Base-by-base conservation (phyloP, 2,113 vertebrate genomes). In the Pteruthius melanotis region DNA sequence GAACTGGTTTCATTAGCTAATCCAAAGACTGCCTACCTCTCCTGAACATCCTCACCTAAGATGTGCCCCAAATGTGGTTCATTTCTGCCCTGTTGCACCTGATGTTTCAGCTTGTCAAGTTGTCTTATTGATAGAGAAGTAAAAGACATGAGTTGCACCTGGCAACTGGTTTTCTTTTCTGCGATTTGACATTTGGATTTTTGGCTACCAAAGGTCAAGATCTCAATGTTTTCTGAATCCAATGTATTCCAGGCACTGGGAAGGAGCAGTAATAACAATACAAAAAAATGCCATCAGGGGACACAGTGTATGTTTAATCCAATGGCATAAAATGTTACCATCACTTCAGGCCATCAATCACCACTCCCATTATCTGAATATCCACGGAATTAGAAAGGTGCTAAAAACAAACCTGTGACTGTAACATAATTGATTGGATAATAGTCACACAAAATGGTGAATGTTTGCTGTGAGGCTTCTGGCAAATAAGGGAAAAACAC, bases 371-470 rank as follows among this genome's bases (percentile, higher is more conserved):
- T 35, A 79, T 27, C 21, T 84, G 23, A 94, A 2, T 19, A 69
- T 28, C 42, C 26, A 52, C 0, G 0, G 49, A 39, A 70, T 70
- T 26, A 78, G 42, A 75, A 81, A 78, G 18, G 35, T 40, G 13
- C 37, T 78, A 59, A 64, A 44, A 65, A 87, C 98, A 89, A 89
- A 99, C 99, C 99, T 98, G 97, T 89, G 24, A 98, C 89, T 75
- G 97, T 98, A 95, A 99, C 89, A 56, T 99, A 98, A 87, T 91
- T 98, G 53, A 98, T 94, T 77, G 98, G 99, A 94, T 98, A 99
- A 96, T 98, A 99, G 97, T 99, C 98, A 94, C 99, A 99, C 45
- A 98, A 96, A 8, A 99, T 45, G 44, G 98, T 95, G 80, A 99
- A 99, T 47, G 75, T 95, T 90, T 98, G 97, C 57, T 97, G 75